Evolutionary conservation across 2,797 vertebrate genomes (phyloP), one percentile per base, ranked within the genome.

Genomic region (Apogon hyalosoma): DNA sequence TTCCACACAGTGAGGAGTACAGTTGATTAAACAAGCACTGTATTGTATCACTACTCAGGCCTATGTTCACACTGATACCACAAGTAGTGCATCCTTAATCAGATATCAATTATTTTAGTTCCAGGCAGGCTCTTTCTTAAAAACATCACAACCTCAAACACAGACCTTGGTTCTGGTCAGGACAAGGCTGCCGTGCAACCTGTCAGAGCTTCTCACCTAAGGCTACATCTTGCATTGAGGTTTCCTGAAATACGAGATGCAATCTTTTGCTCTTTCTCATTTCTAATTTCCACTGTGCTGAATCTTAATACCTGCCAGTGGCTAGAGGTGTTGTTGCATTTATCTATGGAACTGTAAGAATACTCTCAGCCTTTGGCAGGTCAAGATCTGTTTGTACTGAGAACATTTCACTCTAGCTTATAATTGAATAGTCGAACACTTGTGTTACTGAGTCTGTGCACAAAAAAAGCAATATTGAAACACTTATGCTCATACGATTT

Each of bases 231-330:
- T 33, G 11, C 1, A 19, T 10, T 28, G 63, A 53, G 51, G 41
- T 42, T 42, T 42, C 6, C 52, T 56, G 48, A 57, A 52, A 42
- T 50, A 36, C 14, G 19, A 49, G 24, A 42, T 52, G 62, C 50
- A 73, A 64, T 19, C 71, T 46, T 24, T 42, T 52, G 46, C 21
- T 24, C 21, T 14, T 14, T 36, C 74, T 87, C 73, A 75, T 18
- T 63, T 60, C 57, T 73, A 75, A 75, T 77, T 79, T 66, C 54
- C 56, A 59, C 19, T 31, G 39, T 64, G 71, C 57, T 39, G 38
- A 16, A 69, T 78, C 38, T 50, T 51, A 77, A 84, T 77, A 55
- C 38, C 64, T 57, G 74, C 69, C 75, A 24, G 39, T 63, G 73
- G 74, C 64, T 61, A 56, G 6, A 70, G 59, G 58, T 79, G 39